Conservation (phyloP, 2,797 vertebrate genomes). For the Linurgus olivaceus region DNA sequence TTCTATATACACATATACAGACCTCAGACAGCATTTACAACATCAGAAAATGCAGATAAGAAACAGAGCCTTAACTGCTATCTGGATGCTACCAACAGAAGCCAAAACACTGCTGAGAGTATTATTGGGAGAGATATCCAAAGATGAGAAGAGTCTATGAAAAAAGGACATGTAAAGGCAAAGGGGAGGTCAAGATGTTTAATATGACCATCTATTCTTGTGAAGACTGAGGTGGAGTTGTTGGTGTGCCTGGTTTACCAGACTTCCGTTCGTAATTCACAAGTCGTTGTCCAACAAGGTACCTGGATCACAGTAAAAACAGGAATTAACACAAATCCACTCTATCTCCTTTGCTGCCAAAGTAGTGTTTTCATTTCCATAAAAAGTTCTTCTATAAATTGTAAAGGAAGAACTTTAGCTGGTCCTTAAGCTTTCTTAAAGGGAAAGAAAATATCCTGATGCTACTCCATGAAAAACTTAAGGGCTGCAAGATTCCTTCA, state of each 20-base stretch:
- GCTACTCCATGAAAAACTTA: neutral
- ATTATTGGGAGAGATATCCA: slow-evolving; percentile 69
- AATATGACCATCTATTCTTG: slow-evolving; percentile 82
- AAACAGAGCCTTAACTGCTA: slow-evolving; percentile 54
- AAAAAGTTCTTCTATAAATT: neutral
- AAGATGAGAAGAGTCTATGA: slow-evolving; percentile 70
- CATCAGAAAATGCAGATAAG: slow-evolving; percentile 66
- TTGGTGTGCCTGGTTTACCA: slow-evolving; percentile 82
- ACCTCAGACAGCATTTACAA: slow-evolving; percentile 83
- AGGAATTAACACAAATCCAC: neutral
- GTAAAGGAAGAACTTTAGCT: neutral
- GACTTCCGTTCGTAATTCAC: slow-evolving; percentile 97
- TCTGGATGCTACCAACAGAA: slow-evolving; percentile 70
- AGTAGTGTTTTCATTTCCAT: neutral
- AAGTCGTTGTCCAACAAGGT: slow-evolving; percentile 96
- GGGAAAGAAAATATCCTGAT: neutral
- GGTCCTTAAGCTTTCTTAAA: neutral
- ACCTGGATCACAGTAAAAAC: slow-evolving; percentile 78
- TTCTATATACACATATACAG: slow-evolving; percentile 96
- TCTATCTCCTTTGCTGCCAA: neutral
- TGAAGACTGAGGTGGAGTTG: slow-evolving; percentile 82
- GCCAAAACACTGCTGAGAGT: slow-evolving; percentile 73
- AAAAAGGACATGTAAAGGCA: slow-evolving; percentile 75
- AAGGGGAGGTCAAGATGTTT: slow-evolving; percentile 68
- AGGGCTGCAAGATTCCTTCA: neutral